Base-by-base conservation (phyloP, 64 coral and sea anemone species). In the Actinia equina region DNA sequence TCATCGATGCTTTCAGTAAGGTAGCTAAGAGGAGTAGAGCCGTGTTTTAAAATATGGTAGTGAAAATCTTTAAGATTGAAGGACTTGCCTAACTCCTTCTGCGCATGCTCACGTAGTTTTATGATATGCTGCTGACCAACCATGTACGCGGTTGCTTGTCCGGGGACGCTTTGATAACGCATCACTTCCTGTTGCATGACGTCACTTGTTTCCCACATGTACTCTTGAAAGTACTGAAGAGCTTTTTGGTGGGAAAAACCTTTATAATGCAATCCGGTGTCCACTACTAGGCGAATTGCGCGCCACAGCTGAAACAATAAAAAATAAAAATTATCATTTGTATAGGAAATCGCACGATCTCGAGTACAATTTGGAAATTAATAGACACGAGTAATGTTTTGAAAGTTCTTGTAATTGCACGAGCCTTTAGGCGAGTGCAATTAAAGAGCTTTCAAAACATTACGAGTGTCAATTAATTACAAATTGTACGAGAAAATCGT, bases 111-210 rank as follows among this genome's bases (percentile, higher is more conserved):
- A n/a, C 89, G 71, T 17, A 74, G 67, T 77, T 54, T 86, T 65
- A 77, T 91, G 4, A 91, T 76, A 53, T 91, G 52, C 52, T 86
- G 44, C 71, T 91, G 89, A 19, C 92, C 92, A 63, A 94, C 80
- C 92, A 94, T 94, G 77, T 94, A 94, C 37, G 92, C 92, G 3
- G 83, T 89, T 26, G 87, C 92, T 37, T 94, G 92, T 6, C 92
- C 92, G 6, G 88, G 88, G 44, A 7, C 77, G 46, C 92, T 94
- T 60, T 94, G 92, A 70, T 89, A 94, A 44, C 92, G 88, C 57
- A 84, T 94, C 23, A 91, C 76, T 79, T 91, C 89, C 20, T 91
- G 84, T 79, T 91, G 74, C 0, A 84, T 59, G 79, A 91, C 26
- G 51, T 91, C 89, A 43, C 63, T 86, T 46, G 84, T 83, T 14